Evolutionary conservation across 2,888 invertebrate species (phyloP), one percentile per base, ranked within the genome.

Genomic region (Protodeltote pygarga): DNA sequence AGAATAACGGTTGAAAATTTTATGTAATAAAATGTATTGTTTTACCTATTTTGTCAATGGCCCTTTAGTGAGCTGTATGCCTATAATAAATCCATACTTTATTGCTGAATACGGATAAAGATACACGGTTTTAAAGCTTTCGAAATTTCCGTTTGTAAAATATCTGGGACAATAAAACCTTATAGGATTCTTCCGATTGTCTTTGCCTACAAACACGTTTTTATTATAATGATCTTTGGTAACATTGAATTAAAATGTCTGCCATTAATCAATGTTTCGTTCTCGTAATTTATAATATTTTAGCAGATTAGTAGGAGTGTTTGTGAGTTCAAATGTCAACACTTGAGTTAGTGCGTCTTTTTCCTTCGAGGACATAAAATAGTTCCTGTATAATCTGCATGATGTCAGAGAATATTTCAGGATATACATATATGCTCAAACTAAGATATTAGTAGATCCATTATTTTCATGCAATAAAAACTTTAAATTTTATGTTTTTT

Each of bases 1-100:
- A 34, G 20, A 31, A 31, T 28, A 14, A 25, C 15, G 39, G 20
- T 45, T 31, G 35, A 47, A 47, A 57, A 8, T 38, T 42, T 55
- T 39, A 29, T 19, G 40, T 40, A 44, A 49, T 33, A 58, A 50
- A 57, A 65, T 65, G 52, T 68, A 68, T 73, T 64, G 49, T 65
- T 63, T 44, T 48, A n/a, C n/a, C n/a, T n/a, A 50, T 64, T 61
- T 62, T 51, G 41, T 49, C 60, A 64, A 60, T 48, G 41, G 34
- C 55, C 28, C 34, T 55, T 46, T 34, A 48, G 57, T 35, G 51
- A 44, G n/a, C 49, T 44, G 44, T 28, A 24, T 33, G 65, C 50
- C 50, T 62, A 50, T 50, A 62, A 62, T 50, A 46, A 55, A 72
- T 62, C 44, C 71, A 71, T 72, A 69, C 66, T 71, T 73, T 70